Evolutionary conservation across 2,797 vertebrate species (phyloP).

Genomic region (Dermochelys coriacea): DNA sequence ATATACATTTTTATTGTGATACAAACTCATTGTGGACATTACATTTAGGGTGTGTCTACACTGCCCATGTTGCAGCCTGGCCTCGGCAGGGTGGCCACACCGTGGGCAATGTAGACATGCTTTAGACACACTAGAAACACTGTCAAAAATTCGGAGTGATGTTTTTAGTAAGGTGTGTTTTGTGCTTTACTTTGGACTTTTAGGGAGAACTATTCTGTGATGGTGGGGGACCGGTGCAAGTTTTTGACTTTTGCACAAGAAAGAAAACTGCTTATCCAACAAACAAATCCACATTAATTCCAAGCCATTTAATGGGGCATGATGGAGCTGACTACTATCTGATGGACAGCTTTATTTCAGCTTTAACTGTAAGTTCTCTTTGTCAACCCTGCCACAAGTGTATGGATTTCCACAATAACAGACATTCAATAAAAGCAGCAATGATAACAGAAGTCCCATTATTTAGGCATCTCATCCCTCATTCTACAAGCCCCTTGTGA

Average conservation of each 20-base stretch:
- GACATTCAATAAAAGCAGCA: no score
- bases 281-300: neutral
- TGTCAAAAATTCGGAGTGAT: neutral
- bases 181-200: neutral
- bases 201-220: slow-evolving; percentile 85
- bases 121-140: neutral
- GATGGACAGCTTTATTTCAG: slow-evolving; percentile 84
- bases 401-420: no score
- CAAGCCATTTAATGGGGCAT: slow-evolving; percentile 75
- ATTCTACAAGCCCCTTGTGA: no score
- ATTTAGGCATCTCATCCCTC: no score
- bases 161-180: neutral
- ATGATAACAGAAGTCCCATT: no score
- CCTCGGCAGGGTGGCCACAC: no score
- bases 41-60: no score
- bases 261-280: slow-evolving; percentile 68
- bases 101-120: no score
- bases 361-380: slow-evolving; percentile 82
- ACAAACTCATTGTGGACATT: no score
- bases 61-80: no score
- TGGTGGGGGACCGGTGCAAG: slow-evolving; percentile 71
- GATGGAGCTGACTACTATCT: slow-evolving; percentile 85
- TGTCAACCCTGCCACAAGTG: neutral
- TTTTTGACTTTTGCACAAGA: slow-evolving; percentile 86
- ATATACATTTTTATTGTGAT: no score